Percentiles rank a stretch among this genome's conserved stretches.
phyloP scores from a whole-genome alignment of 1,140 invertebrate genomes.

The Zaprionus camerounensis region DNA sequence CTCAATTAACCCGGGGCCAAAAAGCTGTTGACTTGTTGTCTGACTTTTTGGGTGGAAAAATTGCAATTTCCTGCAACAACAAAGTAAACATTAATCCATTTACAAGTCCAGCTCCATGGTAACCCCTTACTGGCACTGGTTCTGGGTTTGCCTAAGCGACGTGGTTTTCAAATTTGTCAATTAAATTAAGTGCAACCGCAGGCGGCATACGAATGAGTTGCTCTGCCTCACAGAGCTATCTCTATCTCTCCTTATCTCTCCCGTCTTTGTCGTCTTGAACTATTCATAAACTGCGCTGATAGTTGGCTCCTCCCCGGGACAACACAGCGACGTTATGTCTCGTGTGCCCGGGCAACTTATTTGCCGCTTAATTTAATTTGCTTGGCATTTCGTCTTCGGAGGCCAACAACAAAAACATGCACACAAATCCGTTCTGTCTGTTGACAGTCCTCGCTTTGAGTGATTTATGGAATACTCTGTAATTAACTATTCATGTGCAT shows the following conservation, averaged over 20 bases:
- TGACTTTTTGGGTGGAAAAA: slow-evolving; percentile 74
- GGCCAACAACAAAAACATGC: slow-evolving; percentile 31
- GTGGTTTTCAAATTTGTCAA: slow-evolving; percentile 83
- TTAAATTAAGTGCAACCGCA: slow-evolving; percentile 84
- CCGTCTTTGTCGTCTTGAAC: slow-evolving; percentile 55
- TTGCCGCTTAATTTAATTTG: slow-evolving; percentile 82
- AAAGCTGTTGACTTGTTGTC: slow-evolving; percentile 79
- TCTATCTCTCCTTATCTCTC: background rate
- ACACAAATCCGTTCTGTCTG: slow-evolving; percentile 23
- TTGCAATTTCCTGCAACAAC: slow-evolving; percentile 78
- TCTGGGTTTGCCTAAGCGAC: slow-evolving; percentile 66
- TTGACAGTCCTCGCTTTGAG: slow-evolving; percentile 58
- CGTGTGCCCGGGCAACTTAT: slow-evolving; percentile 68
- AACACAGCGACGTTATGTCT: background rate
- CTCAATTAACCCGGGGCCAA: slow-evolving; percentile 78
- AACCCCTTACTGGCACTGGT: background rate
- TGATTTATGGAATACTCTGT: slow-evolving; percentile 78
- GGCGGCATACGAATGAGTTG: slow-evolving; percentile 76
- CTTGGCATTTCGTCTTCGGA: slow-evolving; percentile 64
- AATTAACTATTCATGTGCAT: slow-evolving; percentile 76
- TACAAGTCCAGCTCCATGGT: slow-evolving; percentile 49
- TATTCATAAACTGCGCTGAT: slow-evolving; percentile 77
- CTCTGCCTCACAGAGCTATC: slow-evolving; percentile 29
- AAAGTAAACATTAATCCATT: slow-evolving; percentile 83
- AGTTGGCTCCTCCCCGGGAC: slow-evolving; percentile 46